Evolutionary conservation across 1,140 invertebrate genomes (phyloP).

Genomic region (Drosophila lowei): DNA sequence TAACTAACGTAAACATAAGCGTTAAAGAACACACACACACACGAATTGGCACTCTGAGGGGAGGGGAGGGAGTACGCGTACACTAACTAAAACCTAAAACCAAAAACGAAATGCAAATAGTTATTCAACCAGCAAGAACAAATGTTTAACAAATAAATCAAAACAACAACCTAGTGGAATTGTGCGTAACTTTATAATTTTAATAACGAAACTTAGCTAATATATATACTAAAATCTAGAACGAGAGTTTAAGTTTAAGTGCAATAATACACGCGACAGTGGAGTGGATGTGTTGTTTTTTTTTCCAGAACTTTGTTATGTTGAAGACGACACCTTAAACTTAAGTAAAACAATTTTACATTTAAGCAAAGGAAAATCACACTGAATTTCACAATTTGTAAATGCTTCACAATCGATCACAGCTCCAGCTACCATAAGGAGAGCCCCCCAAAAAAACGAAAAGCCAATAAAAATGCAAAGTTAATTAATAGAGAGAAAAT

Average conservation of each 20-base stretch:
- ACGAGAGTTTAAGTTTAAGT: conserved; percentile 62
- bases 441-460: conserved; percentile 18
- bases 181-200: conserved; percentile 61
- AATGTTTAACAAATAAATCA: conserved; percentile 48
- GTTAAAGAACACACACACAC: conserved; percentile 14
- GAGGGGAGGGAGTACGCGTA: conserved; percentile 26
- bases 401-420: conserved; percentile 57
- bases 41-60: conserved; percentile 27
- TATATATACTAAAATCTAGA: conserved; percentile 37
- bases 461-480: conserved; percentile 74
- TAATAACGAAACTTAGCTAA: conserved; percentile 39
- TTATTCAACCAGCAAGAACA: conserved; percentile 22
- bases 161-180: conserved; percentile 52
- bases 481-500: conserved; percentile 55
- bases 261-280: conserved; percentile 41
- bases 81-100: conserved; percentile 23
- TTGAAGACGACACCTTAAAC: conserved; percentile 57
- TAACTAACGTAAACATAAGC: conserved; percentile 37
- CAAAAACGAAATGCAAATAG: conserved; percentile 16
- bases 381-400: conserved; percentile 59
- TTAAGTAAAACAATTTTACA: conserved; percentile 52
- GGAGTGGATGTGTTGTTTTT: background rate
- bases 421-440: background rate
- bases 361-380: conserved; percentile 46
- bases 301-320: conserved; percentile 50